Percentiles rank a stretch among this genome's conserved stretches.
Evolutionary conservation across 2,797 vertebrate species (phyloP).

Genomic region (Myoxocephalus aenaeus): DNA sequence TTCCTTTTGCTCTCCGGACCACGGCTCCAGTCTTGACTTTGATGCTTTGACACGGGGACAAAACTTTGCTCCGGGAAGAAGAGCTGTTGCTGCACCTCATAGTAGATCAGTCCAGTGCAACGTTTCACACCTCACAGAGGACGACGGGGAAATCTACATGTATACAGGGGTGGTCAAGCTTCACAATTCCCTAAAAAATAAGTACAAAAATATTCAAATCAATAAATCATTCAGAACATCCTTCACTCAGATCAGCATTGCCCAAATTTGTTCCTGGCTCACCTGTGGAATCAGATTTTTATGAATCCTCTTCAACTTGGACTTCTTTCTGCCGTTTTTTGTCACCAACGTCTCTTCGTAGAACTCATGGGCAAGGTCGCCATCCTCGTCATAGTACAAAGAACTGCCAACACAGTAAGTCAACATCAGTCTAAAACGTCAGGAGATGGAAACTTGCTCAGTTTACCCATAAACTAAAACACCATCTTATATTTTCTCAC

Average conservation of each 20-base stretch:
- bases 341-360: constrained; percentile 97
- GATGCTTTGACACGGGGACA: constrained; percentile 18
- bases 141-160: constrained; percentile 97
- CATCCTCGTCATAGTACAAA: constrained; percentile 97
- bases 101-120: constrained; percentile 34
- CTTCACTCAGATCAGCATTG: background rate
- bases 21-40: constrained; percentile 27
- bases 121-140: constrained; percentile 93
- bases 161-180: constrained; percentile 94
- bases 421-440: background rate
- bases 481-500: background rate
- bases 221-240: background rate
- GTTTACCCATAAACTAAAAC: background rate
- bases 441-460: background rate
- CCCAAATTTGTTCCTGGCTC: constrained; percentile 22
- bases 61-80: constrained; percentile 33
- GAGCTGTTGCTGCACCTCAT: constrained; percentile 34
- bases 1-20: constrained; percentile 32
- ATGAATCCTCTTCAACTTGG: constrained; percentile 96
- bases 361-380: constrained; percentile 98
- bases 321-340: constrained; percentile 95
- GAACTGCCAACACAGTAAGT: constrained; percentile 84
- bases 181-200: constrained; percentile 90
- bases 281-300: constrained; percentile 99
- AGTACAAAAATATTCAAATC: background rate